Evolutionary conservation across 1,140 invertebrate species (phyloP).

Genomic region (Neodiprion pinetum): DNA sequence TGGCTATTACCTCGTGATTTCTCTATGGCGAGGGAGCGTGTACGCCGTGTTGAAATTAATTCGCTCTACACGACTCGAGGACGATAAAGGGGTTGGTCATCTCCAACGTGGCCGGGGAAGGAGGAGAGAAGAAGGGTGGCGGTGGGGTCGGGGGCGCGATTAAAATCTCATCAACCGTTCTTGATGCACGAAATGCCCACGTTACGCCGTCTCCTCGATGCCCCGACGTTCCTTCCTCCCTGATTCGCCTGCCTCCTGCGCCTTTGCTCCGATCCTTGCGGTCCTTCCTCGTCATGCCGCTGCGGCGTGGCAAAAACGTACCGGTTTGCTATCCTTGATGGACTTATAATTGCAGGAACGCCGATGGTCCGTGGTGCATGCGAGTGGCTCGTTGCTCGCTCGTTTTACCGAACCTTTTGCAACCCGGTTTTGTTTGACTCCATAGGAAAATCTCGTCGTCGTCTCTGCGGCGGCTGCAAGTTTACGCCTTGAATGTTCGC

Average conservation of each 20-base stretch:
- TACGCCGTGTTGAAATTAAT: constrained; percentile 31
- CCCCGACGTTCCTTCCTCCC: not conserved
- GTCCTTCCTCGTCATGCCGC: constrained; percentile 16
- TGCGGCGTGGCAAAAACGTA: constrained; percentile 38
- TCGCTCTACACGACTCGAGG: constrained; percentile 26
- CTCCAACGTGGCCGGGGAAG: constrained; percentile 19
- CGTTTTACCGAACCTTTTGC: not conserved
- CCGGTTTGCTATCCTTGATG: constrained; percentile 37
- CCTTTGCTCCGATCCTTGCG: constrained; percentile 5
- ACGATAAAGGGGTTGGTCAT: constrained; percentile 33
- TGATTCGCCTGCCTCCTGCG: constrained; percentile 25
- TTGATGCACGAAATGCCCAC: constrained; percentile 49
- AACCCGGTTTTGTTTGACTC: too few relatives aligned
- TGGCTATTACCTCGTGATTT: not conserved
- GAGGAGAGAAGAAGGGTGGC: constrained; percentile 31
- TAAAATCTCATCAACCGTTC: constrained; percentile 52
- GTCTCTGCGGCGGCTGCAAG: too few relatives aligned
- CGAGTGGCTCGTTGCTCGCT: constrained; percentile 13
- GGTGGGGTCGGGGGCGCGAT: constrained; percentile 41
- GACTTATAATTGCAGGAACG: constrained; percentile 54
- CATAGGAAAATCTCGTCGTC: too few relatives aligned
- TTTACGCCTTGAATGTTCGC: too few relatives aligned
- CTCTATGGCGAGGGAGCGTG: not conserved
- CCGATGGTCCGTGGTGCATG: constrained; percentile 24
- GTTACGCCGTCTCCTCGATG: constrained; percentile 36